A percentile compares a stretch with the other conserved stretches of the same genome.
Evolutionary conservation across 2,113 vertebrate genomes (phyloP).

Genomic region (Hemiscyllium ocellatum): DNA sequence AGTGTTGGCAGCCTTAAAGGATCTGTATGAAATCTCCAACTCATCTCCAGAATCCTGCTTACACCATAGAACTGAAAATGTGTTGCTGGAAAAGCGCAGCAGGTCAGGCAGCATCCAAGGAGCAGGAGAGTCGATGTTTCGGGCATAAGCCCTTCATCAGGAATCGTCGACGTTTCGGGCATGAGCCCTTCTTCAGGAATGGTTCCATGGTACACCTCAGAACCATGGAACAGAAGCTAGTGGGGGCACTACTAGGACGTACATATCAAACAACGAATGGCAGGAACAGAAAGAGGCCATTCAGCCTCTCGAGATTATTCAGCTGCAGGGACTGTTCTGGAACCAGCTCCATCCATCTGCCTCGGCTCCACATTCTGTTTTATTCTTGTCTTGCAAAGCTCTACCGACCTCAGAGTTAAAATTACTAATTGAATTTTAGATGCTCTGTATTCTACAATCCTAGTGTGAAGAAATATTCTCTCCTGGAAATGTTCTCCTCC

Average conservation of each 20-base stretch:
- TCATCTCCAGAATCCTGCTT: neutral
- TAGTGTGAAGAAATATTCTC: neutral
- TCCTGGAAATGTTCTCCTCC: neutral
- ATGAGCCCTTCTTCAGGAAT: no score
- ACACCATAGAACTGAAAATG: neutral
- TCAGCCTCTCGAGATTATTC: neutral
- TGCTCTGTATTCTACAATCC: neutral
- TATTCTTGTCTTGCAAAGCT: neutral
- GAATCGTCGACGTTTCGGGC: no score
- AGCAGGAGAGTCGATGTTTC: no score
- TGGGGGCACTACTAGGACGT: no score
- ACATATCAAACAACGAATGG: neutral
- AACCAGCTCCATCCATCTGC: neutral
- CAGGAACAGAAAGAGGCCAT: neutral
- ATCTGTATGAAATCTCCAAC: neutral
- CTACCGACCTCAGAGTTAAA: neutral
- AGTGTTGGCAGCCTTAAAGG: neutral
- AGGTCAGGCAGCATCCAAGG: no score
- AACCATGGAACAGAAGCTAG: neutral
- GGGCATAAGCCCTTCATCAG: no score
- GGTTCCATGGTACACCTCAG: no score
- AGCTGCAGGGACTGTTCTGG: neutral
- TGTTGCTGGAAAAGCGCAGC: no score
- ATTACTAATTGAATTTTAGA: neutral
- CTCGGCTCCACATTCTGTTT: no score